Evolutionary conservation across 2,888 invertebrate genomes (phyloP), one percentile per base, ranked within the genome.

Genomic region (Nysson spinosus): DNA sequence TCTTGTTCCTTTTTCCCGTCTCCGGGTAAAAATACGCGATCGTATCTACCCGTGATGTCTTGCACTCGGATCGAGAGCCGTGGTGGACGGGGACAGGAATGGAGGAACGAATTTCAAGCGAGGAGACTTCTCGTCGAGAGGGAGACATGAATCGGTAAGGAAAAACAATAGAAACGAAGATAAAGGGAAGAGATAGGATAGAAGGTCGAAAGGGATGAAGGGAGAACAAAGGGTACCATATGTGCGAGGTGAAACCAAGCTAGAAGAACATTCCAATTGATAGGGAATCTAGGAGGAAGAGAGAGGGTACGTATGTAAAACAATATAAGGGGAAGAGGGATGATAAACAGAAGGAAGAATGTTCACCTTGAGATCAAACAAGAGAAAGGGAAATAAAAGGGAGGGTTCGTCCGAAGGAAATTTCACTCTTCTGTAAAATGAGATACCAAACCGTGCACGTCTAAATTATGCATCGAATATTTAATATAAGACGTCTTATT

Each of bases 211-310:
- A 22, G 58, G 40, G 37, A 57, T 5, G 26, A 46, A 42, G 60
- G 55, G 46, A n/a, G n/a, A n/a, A 16, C 22, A 43, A 54, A 54
- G 22, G 40, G 26, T 30, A 30, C 52, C 52, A 51, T 46, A 42
- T 50, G 49, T 35, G 32, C 42, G 24, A 40, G 43, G 32, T 57
- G 42, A 43, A 26, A 14, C 39, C 16, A 17, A n/a, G 57, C 46
- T 34, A 40, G 34, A n/a, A n/a, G 44, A 43, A 55, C 62, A 43
- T 72, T 72, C 62, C 55, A 40, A 52, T 49, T 52, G 67, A 67
- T 39, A 62, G 62, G 19, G 51, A 58, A 62, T 42, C 52, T 22
- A 43, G 20, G 44, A 49, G 55, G 22, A 30, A 67, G 37, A 16
- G 6, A 17, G 40, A 60, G 3, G 30, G 5, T 9, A 5, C 20